Percentiles rank a stretch among this genome's conserved stretches.
These are phyloP conservation scores for Microchirus variegatus DNA, from an alignment of 2,797 vertebrate genomes.

Conservation along the genomic window DNA sequence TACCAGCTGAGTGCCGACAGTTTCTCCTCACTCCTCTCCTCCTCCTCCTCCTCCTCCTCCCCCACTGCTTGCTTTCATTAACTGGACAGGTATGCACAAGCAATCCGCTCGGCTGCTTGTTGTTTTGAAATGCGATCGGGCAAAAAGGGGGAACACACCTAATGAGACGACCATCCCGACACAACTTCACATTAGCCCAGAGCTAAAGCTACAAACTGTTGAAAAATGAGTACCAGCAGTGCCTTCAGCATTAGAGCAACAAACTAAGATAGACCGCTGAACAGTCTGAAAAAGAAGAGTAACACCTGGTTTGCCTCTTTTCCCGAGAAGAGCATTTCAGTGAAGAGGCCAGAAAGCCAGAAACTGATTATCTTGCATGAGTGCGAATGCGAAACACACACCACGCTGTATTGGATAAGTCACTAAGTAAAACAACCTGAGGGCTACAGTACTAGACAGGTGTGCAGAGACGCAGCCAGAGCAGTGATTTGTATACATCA, in stretches of 20 bases:
- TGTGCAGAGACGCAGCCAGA: conserved; percentile 59
- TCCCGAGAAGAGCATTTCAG: conserved; percentile 11
- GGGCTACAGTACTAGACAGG: conserved; percentile 75
- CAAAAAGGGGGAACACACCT: conserved; percentile 55
- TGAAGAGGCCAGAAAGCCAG: conserved; percentile 4
- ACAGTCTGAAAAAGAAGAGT: conserved; percentile 9
- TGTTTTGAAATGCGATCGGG: conserved; percentile 81
- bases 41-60: background rate
- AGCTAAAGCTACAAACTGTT: conserved; percentile 34
- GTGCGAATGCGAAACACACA: conserved; percentile 41
- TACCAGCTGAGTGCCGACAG: conserved; percentile 44
- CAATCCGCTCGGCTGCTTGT: conserved; percentile 53
- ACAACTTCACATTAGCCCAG: conserved; percentile 9
- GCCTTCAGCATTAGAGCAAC: conserved; percentile 21
- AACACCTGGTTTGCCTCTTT: conserved; percentile 42
- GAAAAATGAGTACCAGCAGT: conserved; percentile 23
- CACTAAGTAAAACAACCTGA: conserved; percentile 33
- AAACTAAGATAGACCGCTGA: conserved; percentile 9
- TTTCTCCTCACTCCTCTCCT: conserved; percentile 28
- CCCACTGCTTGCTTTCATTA: conserved; percentile 61
- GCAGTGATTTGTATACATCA: conserved; percentile 44
- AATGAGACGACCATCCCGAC: conserved; percentile 65
- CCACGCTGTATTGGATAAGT: conserved; percentile 16
- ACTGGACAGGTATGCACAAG: conserved; percentile 80
- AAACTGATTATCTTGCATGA: conserved; percentile 33